Percentiles rank a stretch among this genome's conserved stretches.
These are phyloP conservation scores for Melangyna quadrimaculata DNA, from an alignment of 2,888 invertebrate species.

Conservation along the genomic window DNA sequence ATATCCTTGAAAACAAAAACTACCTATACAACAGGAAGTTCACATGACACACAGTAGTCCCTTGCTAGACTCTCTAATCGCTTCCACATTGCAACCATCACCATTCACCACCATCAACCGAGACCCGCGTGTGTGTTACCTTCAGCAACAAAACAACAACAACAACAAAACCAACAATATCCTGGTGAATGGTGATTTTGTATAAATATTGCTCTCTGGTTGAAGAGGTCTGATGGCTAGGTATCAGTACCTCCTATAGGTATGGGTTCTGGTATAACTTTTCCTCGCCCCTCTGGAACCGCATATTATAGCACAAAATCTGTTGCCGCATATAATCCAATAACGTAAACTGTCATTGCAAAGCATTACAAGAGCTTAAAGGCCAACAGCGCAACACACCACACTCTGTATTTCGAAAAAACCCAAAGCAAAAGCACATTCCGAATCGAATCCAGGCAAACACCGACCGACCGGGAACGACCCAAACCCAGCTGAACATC, in stretches of 20 bases:
- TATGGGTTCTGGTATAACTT: slow-evolving; percentile 15
- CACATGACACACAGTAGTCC: slow-evolving; percentile 25
- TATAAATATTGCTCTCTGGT: slow-evolving; percentile 8
- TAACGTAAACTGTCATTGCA: slow-evolving; percentile 69
- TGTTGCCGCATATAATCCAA: slow-evolving; percentile 68
- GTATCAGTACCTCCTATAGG: not conserved
- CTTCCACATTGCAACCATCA: not conserved
- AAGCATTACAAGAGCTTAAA: slow-evolving; percentile 65
- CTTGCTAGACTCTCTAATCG: slow-evolving; percentile 43
- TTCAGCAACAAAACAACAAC: not conserved
- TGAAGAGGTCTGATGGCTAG: slow-evolving; percentile 10
- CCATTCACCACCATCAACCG: not conserved
- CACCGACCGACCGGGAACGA: not conserved
- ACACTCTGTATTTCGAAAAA: not conserved
- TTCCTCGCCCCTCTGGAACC: slow-evolving; percentile 26
- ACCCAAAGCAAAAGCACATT: not conserved
- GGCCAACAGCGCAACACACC: slow-evolving; percentile 30
- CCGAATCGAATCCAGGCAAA: slow-evolving; percentile 14
- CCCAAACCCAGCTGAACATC: slow-evolving; percentile 22
- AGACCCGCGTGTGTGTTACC: not conserved
- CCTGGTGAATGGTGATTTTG: slow-evolving; percentile 20
- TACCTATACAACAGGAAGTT: slow-evolving; percentile 17
- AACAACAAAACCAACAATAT: not conserved
- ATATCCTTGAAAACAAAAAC: not conserved
- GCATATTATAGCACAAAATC: slow-evolving; percentile 59